phyloP scores from a whole-genome alignment of 2,888 invertebrate species.

The Scelioninae gen. 1 region DNA sequence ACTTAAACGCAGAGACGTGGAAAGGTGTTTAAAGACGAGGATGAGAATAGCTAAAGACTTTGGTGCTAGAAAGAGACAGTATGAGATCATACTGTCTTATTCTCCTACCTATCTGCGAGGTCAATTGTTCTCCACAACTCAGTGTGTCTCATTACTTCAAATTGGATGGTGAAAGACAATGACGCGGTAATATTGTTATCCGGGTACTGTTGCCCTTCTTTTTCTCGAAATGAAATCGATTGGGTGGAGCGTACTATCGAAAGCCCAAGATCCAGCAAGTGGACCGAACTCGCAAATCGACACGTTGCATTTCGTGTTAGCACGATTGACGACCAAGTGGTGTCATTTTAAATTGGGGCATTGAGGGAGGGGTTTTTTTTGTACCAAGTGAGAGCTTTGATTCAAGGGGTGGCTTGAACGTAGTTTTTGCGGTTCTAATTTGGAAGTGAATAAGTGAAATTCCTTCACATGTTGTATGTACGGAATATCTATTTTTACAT shows the following conservation, averaged over 20 bases:
- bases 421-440: too few species aligned
- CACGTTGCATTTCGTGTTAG: slow-evolving; percentile 14
- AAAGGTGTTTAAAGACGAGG: slow-evolving; percentile 50
- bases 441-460: too few species aligned
- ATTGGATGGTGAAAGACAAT: slow-evolving; percentile 83
- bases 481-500: too few species aligned
- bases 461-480: too few species aligned
- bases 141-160: slow-evolving; percentile 83
- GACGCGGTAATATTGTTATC: slow-evolving; percentile 81
- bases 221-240: slow-evolving; percentile 60
- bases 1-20: slow-evolving; percentile 71
- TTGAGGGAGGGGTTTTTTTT: background rate
- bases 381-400: background rate
- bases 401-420: background rate
- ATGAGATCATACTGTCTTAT: slow-evolving; percentile 27
- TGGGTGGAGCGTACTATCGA: slow-evolving; percentile 42
- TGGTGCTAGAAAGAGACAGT: background rate
- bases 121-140: slow-evolving; percentile 82
- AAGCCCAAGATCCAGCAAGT: slow-evolving; percentile 24
- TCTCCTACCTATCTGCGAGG: slow-evolving; percentile 63
- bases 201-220: slow-evolving; percentile 43
- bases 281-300: slow-evolving; percentile 29
- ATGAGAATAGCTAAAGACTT: background rate
- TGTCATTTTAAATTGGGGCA: background rate
- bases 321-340: slow-evolving; percentile 1